Percentiles rank a stretch among this genome's conserved stretches.
Evolutionary conservation across 2,797 vertebrate genomes (phyloP).

Genomic region (Enteromius paludinosus): DNA sequence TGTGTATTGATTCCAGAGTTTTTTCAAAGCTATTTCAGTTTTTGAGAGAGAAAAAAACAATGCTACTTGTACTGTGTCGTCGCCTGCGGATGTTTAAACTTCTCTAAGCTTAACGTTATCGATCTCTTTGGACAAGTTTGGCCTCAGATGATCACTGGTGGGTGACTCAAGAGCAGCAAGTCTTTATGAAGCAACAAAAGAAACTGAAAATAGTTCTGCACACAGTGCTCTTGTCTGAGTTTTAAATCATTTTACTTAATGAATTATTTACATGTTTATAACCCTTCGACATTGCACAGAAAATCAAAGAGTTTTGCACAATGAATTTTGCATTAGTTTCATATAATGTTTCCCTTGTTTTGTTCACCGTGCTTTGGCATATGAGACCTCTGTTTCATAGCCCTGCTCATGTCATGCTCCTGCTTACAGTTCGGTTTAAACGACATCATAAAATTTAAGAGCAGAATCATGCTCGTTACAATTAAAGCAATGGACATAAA

Average conservation of each 20-base stretch:
- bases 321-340: background rate
- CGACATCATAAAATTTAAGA: slow-evolving; percentile 1
- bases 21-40: slow-evolving; percentile 27
- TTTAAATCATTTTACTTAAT: background rate
- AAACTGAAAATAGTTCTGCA: background rate
- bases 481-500: slow-evolving; percentile 6
- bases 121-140: slow-evolving; percentile 27
- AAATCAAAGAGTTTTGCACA: background rate
- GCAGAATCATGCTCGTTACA: background rate
- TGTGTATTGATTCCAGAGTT: slow-evolving; percentile 29
- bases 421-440: slow-evolving; percentile 1
- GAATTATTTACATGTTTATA: background rate
- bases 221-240: background rate
- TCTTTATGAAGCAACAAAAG: background rate
- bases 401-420: background rate
- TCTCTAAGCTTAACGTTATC: slow-evolving; percentile 22
- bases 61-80: slow-evolving; percentile 6
- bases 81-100: slow-evolving; percentile 17
- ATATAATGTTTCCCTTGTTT: background rate
- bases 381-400: background rate
- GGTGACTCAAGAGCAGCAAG: slow-evolving; percentile 7
- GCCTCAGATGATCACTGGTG: slow-evolving; percentile 19
- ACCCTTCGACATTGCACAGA: background rate
- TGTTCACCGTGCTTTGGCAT: background rate
- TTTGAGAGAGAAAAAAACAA: slow-evolving; percentile 12